Conservation (phyloP, 23 tunicate species). For the Trididemnum nubilum region DNA sequence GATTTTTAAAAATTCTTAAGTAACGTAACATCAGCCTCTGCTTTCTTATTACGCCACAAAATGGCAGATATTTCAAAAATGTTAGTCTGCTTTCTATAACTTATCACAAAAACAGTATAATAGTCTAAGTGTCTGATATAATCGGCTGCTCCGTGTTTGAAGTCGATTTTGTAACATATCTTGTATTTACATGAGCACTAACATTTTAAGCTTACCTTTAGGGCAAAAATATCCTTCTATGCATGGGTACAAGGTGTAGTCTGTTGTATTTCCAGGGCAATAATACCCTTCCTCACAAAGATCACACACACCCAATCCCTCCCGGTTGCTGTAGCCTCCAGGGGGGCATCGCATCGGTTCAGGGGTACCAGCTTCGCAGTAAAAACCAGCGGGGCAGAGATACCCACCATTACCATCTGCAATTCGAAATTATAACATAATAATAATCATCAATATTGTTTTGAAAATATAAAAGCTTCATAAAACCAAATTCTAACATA, state of each 20-base stretch:
- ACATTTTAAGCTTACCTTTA: constrained; percentile 60
- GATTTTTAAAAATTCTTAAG: too few relatives aligned
- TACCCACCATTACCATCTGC: constrained; percentile 45
- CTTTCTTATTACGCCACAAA: too few relatives aligned
- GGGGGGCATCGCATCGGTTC: constrained; percentile 59
- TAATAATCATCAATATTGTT: background rate
- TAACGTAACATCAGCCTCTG: too few relatives aligned
- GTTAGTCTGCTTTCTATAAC: too few relatives aligned
- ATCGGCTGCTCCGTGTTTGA: too few relatives aligned
- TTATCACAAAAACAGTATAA: too few relatives aligned
- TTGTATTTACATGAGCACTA: too few relatives aligned
- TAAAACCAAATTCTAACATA: background rate
- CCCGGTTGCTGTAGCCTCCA: constrained; percentile 77
- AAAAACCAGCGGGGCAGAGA: constrained; percentile 56
- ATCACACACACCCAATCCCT: constrained; percentile 51
- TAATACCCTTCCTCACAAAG: constrained; percentile 76
- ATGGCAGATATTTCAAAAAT: too few relatives aligned
- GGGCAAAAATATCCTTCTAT: constrained; percentile 87
- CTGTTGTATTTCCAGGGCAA: constrained; percentile 71
- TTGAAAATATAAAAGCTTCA: background rate
- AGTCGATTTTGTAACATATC: too few relatives aligned
- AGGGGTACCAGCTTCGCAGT: constrained; percentile 78
- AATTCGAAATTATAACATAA: constrained; percentile 8
- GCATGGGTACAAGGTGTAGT: constrained; percentile 53
- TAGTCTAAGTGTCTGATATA: too few relatives aligned